Conservation (phyloP, 2,797 vertebrate genomes). For the Tapirus indicus region DNA sequence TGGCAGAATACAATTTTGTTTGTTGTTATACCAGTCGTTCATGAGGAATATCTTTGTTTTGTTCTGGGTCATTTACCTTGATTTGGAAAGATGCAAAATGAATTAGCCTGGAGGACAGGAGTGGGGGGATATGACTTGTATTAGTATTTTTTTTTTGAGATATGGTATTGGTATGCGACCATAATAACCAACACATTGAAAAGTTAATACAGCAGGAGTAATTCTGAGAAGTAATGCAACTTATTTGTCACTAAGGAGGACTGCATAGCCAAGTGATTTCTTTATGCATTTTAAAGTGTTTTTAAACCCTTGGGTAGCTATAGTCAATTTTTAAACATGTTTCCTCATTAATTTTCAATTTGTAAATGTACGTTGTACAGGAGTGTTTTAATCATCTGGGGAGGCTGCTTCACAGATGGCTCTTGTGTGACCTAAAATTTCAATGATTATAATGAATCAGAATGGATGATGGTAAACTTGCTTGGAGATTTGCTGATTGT, state of each 20-base stretch:
- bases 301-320: conserved; percentile 66
- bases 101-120: conserved; percentile 59
- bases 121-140: conserved; percentile 50
- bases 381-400: conserved; percentile 74
- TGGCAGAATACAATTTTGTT: conserved; percentile 51
- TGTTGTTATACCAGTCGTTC: neutral
- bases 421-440: conserved; percentile 80
- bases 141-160: conserved; percentile 62
- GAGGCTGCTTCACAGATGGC: conserved; percentile 74
- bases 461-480: conserved; percentile 69
- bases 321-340: conserved; percentile 82
- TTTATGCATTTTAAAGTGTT: conserved; percentile 77
- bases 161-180: conserved; percentile 54
- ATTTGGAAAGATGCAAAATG: conserved; percentile 67
- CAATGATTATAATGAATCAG: conserved; percentile 78
- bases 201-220: conserved; percentile 80
- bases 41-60: neutral
- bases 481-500: conserved; percentile 63
- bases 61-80: conserved; percentile 70
- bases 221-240: conserved; percentile 75
- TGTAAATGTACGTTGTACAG: conserved; percentile 75
- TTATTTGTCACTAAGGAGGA: conserved; percentile 79
- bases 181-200: conserved; percentile 63
- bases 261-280: conserved; percentile 75
- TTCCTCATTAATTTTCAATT: conserved; percentile 86